Percentiles rank a stretch among this genome's conserved stretches.
These are phyloP conservation scores for Xerus rutilus DNA, from an alignment of 2,797 vertebrate genomes.

Conservation along the genomic window DNA sequence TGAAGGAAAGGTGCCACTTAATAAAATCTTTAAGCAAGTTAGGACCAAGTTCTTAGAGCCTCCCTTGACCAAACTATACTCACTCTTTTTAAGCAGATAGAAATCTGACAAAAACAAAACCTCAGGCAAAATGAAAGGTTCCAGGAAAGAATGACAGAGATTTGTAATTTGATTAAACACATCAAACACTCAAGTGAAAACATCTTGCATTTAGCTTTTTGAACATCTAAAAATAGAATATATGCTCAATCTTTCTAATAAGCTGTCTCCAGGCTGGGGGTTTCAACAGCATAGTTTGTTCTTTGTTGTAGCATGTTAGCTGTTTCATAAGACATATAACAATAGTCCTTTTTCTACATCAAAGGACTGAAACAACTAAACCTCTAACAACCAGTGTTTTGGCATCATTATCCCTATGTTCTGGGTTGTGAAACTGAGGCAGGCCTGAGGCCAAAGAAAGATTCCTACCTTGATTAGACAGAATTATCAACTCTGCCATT, in stretches of 20 bases:
- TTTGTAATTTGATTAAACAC: conserved; percentile 79
- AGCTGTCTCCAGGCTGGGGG: conserved; percentile 65
- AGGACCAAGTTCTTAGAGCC: conserved; percentile 66
- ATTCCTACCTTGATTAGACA: conserved; percentile 68
- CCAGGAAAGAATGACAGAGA: conserved; percentile 75
- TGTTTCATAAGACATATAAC: conserved; percentile 73
- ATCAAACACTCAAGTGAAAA: conserved; percentile 78
- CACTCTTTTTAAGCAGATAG: conserved; percentile 72
- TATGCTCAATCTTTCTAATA: conserved; percentile 68
- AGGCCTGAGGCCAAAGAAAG: conserved; percentile 61
- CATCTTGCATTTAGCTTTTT: conserved; percentile 72
- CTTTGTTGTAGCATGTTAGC: conserved; percentile 78
- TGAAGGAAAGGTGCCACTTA: conserved; percentile 63
- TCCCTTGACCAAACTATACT: conserved; percentile 64
- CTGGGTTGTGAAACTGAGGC: conserved; percentile 77
- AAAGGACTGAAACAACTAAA: conserved; percentile 76
- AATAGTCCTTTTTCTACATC: conserved; percentile 73
- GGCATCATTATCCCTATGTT: conserved; percentile 77
- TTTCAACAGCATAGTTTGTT: conserved; percentile 65
- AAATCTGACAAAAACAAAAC: conserved; percentile 79
- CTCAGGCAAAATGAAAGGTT: conserved; percentile 76
- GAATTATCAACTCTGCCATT: conserved; percentile 39
- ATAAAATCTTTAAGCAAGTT: conserved; percentile 73
- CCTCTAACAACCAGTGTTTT: conserved; percentile 62
- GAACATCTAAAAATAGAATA: conserved; percentile 77